Percentiles rank a stretch among this genome's conserved stretches.
phyloP scores from a whole-genome alignment of 2,113 vertebrate genomes.

The Heterotilapia buettikoferi region DNA sequence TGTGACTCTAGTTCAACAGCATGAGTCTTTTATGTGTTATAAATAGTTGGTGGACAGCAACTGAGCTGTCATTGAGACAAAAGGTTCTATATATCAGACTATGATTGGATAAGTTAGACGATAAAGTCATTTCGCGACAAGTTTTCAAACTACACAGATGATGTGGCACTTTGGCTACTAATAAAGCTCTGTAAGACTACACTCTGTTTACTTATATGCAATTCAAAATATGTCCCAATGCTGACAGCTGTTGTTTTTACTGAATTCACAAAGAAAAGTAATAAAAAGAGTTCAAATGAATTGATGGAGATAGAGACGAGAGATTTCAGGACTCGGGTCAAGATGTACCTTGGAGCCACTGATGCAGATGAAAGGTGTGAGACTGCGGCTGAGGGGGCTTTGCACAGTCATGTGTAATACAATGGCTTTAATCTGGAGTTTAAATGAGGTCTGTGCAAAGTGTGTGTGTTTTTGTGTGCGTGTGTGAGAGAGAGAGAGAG shows the following conservation, averaged over 20 bases:
- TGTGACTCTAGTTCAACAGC: not conserved
- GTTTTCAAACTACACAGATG: not conserved
- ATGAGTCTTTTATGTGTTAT: not conserved
- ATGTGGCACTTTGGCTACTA: not conserved
- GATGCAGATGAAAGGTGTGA: not conserved
- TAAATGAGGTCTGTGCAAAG: not conserved
- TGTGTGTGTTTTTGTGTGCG: not conserved
- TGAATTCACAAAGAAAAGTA: not conserved
- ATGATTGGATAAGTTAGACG: not conserved
- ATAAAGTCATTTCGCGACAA: not conserved
- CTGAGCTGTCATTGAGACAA: not conserved
- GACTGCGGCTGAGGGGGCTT: not conserved
- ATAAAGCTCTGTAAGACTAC: not conserved
- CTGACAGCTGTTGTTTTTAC: not conserved
- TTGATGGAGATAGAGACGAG: not conserved
- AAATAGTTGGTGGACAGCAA: not conserved
- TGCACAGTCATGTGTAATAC: not conserved
- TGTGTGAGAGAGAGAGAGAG: not conserved
- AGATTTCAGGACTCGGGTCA: not conserved
- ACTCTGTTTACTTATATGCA: not conserved
- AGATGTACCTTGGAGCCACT: not conserved
- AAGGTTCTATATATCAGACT: not conserved
- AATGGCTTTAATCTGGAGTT: not conserved
- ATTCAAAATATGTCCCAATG: not conserved
- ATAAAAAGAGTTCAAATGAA: not conserved